Base-by-base conservation (phyloP, 2,113 vertebrate genomes). In the Coracopsis vasa region DNA sequence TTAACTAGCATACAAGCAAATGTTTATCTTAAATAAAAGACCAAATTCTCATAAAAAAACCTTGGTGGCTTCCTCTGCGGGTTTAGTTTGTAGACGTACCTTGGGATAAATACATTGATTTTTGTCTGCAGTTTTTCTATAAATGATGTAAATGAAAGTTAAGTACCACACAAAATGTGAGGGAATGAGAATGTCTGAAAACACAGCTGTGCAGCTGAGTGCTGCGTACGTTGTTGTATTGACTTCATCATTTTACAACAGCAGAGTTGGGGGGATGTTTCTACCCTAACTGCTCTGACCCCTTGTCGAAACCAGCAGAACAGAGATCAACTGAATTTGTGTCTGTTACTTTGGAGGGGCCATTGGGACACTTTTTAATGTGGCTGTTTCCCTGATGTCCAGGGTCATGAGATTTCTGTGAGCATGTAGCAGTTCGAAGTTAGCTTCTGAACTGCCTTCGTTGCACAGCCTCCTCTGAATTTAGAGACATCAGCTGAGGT, bases 221-320 rank as follows among this genome's bases (percentile, higher is more conserved):
- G 8, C 18, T 62, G 12, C 0, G 0, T 45, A 24, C 0, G 0
- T 50, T 44, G 14, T 39, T 44, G 17, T 25, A 41, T 37, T 60
- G 39, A 37, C 23, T 70, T 77, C 39, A 29, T 35, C 4, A 29
- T 35, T 60, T 85, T 41, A 53, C 39, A 81, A 37, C 21, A 47
- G n/a, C 8, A 21, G 16, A n/a, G 29, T n/a, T 5, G 29, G 44
- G 58, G 33, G 25, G 39, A 60, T 29, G 16, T 81, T 75, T 47
- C 56, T 71, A 15, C 60, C 44, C 50, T 47, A 47, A 53, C 31
- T 9, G 6, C 42, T 27, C 41, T 37, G 41, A 42, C 27, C 35
- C 33, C 27, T 69, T 81, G n/a, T 70, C 48, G 65, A 71, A 90
- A 53, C 64, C 39, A 77, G 21, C 70, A 77, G 29, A n/a, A 39